Percentiles rank a stretch among this genome's conserved stretches.
Evolutionary conservation across 2,797 vertebrate species (phyloP).

Genomic region (Thunnus albacares): DNA sequence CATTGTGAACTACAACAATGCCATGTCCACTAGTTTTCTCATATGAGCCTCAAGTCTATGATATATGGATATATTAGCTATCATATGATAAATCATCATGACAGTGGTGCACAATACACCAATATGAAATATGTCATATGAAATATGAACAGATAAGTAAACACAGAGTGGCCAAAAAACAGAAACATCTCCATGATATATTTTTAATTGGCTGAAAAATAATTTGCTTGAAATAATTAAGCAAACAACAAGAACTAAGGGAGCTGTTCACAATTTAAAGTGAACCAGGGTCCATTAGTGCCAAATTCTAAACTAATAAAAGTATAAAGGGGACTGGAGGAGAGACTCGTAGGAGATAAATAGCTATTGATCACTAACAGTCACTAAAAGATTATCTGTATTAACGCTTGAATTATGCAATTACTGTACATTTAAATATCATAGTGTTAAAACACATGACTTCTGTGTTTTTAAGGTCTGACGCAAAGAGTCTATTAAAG

Average conservation of each 20-base stretch:
- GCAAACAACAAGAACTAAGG: background rate
- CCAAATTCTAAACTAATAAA: background rate
- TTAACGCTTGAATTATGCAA: background rate
- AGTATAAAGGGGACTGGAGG: background rate
- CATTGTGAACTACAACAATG: background rate
- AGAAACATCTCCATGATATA: background rate
- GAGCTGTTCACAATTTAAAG: constrained; percentile 4
- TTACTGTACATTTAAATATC: background rate
- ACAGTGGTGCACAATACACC: background rate
- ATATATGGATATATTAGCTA: background rate
- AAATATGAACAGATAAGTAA: background rate
- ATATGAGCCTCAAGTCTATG: background rate
- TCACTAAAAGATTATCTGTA: background rate
- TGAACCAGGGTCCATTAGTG: background rate
- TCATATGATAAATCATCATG: background rate
- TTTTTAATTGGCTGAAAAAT: constrained; percentile 7
- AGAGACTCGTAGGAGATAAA: background rate
- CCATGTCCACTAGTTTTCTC: background rate
- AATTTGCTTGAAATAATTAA: background rate
- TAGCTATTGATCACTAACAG: background rate
- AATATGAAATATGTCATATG: background rate
- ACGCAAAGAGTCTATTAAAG: constrained; percentile 42
- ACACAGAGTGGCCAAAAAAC: background rate
- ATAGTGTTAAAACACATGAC: background rate
- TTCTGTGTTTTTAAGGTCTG: constrained; percentile 5